Percentiles rank a stretch among this genome's conserved stretches.
Conservation (phyloP, 1,140 invertebrate species). For the Lysiphlebus fabarum region DNA sequence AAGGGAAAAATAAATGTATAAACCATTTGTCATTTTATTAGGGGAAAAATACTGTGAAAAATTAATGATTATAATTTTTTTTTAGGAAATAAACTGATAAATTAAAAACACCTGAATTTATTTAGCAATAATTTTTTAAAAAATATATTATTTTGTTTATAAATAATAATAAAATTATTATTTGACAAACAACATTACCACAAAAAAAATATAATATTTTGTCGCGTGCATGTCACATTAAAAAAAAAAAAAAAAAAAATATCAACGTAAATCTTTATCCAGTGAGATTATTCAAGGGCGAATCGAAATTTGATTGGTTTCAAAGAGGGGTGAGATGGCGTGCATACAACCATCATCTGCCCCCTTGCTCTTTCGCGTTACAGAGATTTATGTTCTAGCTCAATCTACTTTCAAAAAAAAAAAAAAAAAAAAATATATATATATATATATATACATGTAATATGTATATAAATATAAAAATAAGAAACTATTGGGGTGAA, state of each 20-base stretch:
- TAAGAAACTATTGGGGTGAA: no score
- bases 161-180: conserved; percentile 6
- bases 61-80: conserved; percentile 1
- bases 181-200: conserved; percentile 5
- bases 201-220: conserved; percentile 10
- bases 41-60: not conserved
- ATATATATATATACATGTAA: no score
- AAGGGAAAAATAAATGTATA: no score
- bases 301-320: conserved; percentile 49
- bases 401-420: not conserved
- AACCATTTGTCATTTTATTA: no score
- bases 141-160: not conserved
- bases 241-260: conserved; percentile 11
- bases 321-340: conserved; percentile 29
- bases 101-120: no score
- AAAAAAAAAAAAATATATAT: no score
- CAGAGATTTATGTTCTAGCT: conserved; percentile 48
- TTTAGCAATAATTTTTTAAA: not conserved
- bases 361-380: conserved; percentile 23
- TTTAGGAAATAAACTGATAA: not conserved
- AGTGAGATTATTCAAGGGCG: conserved; percentile 10
- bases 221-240: conserved; percentile 18
- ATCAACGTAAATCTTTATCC: not conserved
- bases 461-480: not conserved
- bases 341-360: conserved; percentile 25